These are phyloP conservation scores for Gnathonemus longibarbis DNA, from an alignment of 2,113 vertebrate genomes.

Conservation along the genomic window DNA sequence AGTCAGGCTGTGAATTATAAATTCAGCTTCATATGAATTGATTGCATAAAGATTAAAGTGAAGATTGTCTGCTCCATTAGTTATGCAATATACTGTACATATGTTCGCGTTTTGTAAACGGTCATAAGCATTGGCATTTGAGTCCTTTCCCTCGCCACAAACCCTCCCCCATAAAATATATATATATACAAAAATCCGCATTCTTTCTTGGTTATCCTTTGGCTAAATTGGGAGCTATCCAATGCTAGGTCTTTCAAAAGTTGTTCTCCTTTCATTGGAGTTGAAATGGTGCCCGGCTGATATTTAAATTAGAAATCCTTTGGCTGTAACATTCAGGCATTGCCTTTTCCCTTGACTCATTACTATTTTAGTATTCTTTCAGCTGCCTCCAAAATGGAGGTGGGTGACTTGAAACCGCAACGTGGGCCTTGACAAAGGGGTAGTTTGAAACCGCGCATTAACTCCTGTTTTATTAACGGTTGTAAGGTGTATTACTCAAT, in stretches of 20 bases:
- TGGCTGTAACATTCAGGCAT: constrained; percentile 32
- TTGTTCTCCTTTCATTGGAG: constrained; percentile 23
- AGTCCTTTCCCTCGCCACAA: constrained; percentile 33
- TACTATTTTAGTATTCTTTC: constrained; percentile 50
- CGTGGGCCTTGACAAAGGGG: constrained; percentile 40
- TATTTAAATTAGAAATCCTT: constrained; percentile 31
- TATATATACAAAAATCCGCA: constrained; percentile 10
- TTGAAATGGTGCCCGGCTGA: constrained; percentile 27
- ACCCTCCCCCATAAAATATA: constrained; percentile 21
- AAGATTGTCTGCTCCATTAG: constrained; percentile 20
- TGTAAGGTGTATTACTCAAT: not conserved
- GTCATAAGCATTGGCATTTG: constrained; percentile 27
- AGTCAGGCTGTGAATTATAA: not conserved
- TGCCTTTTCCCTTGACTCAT: constrained; percentile 39
- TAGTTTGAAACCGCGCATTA: constrained; percentile 52
- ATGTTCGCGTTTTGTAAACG: constrained; percentile 21
- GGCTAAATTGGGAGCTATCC: constrained; percentile 40
- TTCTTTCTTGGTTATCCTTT: constrained; percentile 36
- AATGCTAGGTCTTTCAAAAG: constrained; percentile 26
- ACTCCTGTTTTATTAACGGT: constrained; percentile 2
- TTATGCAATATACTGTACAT: constrained; percentile 28
- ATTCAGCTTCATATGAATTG: not conserved
- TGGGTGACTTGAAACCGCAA: constrained; percentile 55
- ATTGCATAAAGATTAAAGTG: not conserved
- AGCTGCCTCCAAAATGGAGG: constrained; percentile 39